Conservation (phyloP, 2,797 vertebrate species). For the Gypaetus barbatus region DNA sequence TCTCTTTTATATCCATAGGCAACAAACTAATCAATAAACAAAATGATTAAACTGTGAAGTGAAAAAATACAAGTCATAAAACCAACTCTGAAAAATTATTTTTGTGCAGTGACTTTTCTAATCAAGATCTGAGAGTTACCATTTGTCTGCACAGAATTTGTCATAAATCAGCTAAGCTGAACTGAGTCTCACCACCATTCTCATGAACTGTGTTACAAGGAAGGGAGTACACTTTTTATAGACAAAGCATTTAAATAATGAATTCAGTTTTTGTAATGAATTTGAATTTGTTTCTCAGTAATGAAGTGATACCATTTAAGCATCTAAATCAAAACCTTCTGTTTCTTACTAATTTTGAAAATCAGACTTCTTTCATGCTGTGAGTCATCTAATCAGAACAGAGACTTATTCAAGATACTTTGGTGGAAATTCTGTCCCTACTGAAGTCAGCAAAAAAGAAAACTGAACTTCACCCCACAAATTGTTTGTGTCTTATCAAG, state of each 20-base stretch:
- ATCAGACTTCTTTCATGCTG: neutral
- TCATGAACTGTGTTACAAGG: neutral
- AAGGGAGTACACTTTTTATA: neutral
- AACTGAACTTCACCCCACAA: neutral
- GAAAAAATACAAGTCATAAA: neutral
- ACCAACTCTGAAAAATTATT: neutral
- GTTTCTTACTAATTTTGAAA: neutral
- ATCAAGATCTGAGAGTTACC: neutral
- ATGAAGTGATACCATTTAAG: neutral
- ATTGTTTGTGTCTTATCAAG: neutral
- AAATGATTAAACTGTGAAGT: neutral
- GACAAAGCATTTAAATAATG: neutral
- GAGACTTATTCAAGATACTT: neutral
- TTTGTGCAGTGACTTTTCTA: neutral
- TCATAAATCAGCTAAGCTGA: neutral
- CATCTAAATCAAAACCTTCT: neutral
- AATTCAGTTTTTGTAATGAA: neutral
- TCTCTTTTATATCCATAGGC: neutral
- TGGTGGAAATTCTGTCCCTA: neutral
- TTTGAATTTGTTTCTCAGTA: neutral
- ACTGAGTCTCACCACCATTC: neutral
- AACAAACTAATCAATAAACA: neutral
- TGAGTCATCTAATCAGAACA: neutral
- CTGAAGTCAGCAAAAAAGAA: neutral
- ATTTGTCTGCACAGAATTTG: neutral